Percentiles rank a stretch among this genome's conserved stretches.
phyloP scores from a whole-genome alignment of 2,797 vertebrate genomes.

The Gobionotothen gibberifrons region DNA sequence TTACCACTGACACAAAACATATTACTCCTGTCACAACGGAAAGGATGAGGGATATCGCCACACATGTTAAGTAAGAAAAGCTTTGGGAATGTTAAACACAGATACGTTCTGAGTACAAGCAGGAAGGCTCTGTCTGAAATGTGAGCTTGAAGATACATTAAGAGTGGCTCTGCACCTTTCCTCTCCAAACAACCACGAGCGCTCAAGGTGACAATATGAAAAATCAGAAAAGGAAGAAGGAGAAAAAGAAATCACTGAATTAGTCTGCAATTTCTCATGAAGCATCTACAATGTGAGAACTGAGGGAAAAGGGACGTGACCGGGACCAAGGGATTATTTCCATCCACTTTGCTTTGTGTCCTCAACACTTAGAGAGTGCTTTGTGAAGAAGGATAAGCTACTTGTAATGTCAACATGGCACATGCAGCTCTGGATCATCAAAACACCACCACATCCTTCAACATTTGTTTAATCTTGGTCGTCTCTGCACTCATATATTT shows the following conservation, averaged over 20 bases:
- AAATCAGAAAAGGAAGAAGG: conserved; percentile 23
- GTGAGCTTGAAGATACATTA: conserved; percentile 26
- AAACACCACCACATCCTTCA: conserved; percentile 46
- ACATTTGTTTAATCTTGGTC: conserved; percentile 38
- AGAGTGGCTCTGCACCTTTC: conserved; percentile 50
- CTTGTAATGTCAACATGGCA: conserved; percentile 58
- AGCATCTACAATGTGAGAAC: conserved; percentile 25
- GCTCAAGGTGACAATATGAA: conserved; percentile 37
- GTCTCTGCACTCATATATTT: conserved; percentile 34
- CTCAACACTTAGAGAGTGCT: conserved; percentile 66
- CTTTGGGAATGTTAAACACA: conserved; percentile 44
- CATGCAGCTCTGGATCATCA: conserved; percentile 34
- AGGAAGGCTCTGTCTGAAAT: conserved; percentile 22
- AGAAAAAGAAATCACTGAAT: not conserved
- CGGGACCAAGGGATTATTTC: conserved; percentile 53
- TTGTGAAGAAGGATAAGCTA: conserved; percentile 44
- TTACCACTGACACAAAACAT: conserved; percentile 31
- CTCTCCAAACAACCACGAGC: conserved; percentile 54
- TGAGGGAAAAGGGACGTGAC: conserved; percentile 3
- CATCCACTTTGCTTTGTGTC: conserved; percentile 65
- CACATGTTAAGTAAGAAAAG: conserved; percentile 1
- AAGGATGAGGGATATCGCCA: conserved; percentile 10
- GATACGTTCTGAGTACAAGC: conserved; percentile 21
- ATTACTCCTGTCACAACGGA: conserved; percentile 18
- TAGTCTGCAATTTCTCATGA: conserved; percentile 53